Evolutionary conservation across 2,113 vertebrate genomes (phyloP), one percentile per base, ranked within the genome.

Genomic region (Rhinoptilus africanus): DNA sequence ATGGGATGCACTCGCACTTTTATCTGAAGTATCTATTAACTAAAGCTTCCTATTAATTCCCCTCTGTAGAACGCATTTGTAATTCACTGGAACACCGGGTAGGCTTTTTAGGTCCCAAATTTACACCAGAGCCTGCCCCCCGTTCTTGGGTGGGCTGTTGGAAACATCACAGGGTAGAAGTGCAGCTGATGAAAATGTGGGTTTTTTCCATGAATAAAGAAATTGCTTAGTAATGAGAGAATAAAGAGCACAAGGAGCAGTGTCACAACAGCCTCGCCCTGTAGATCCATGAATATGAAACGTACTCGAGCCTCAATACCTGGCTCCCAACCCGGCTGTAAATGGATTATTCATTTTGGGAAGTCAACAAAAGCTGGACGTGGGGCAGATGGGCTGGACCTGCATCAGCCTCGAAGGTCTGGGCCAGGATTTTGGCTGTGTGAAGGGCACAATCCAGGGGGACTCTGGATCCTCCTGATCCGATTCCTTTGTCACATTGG

Each of bases 1-100:
- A 98, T 95, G 37, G 51, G 96, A 96, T 94, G 90, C 88, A 86
- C 93, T 88, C 14, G 2, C 83, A 56, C 85, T 97, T 87, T 96
- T 72, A 92, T 92, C 83, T 96, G 91, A 93, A 97, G 97, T 85
- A 91, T 94, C 96, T 92, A 96, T 97, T 97, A 98, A 96, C 84
- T 84, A 83, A 66, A 79, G 95, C 96, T 95, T 93, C 85, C 56
- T 84, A 91, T 95, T 95, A 88, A 93, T 92, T 78, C 51, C 64
- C 87, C 35, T 95, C 86, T 14, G 0, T 1, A 51, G 64, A 28
- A 35, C 22, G 62, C 76, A 53, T 30, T 17, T 59, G 69, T 90
- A 89, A 93, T 79, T 91, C 77, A 91, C 82, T 12, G 9, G 69
- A 92, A 79, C 54, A 30, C 71, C 57, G 54, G 51, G 15, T 8